Evolutionary conservation across 2,888 invertebrate genomes (phyloP).

Genomic region (Aplocera efformata): DNA sequence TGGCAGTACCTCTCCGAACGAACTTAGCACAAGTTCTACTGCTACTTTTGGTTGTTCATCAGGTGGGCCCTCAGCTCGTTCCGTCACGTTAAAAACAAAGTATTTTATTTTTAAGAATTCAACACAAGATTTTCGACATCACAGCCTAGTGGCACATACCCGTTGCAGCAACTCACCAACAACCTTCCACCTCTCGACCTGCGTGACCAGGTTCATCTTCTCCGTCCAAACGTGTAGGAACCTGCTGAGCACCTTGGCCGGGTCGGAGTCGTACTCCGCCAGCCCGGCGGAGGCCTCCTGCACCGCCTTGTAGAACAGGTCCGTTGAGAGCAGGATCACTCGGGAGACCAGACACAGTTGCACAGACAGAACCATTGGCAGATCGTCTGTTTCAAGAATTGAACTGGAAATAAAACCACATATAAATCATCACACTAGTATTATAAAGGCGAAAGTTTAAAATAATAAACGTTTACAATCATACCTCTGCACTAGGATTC

Average conservation of each 20-base stretch:
- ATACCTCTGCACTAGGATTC: too few species aligned
- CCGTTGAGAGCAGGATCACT: conserved; percentile 85
- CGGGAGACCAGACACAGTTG: conserved; percentile 89
- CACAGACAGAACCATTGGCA: conserved; percentile 87
- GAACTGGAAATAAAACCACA: conserved; percentile 63
- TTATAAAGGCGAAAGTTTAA: not conserved
- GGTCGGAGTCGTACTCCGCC: conserved; percentile 71
- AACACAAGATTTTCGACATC: too few species aligned
- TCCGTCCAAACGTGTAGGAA: conserved; percentile 89
- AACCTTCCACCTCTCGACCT: conserved; percentile 90
- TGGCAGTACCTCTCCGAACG: too few species aligned
- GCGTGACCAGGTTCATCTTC: conserved; percentile 88
- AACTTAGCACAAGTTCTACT: too few species aligned
- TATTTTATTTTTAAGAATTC: too few species aligned
- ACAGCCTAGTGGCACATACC: too few species aligned
- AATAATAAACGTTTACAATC: too few species aligned
- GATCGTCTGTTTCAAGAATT: conserved; percentile 85
- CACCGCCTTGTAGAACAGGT: conserved; percentile 82
- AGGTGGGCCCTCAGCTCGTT: too few species aligned
- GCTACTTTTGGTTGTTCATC: too few species aligned
- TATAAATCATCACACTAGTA: too few species aligned
- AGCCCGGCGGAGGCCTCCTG: conserved; percentile 65
- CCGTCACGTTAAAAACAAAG: too few species aligned
- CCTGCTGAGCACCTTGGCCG: conserved; percentile 84
- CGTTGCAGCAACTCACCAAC: too few species aligned